Conservation (phyloP, 2,797 vertebrate genomes). For the Spinus olivaceus region DNA sequence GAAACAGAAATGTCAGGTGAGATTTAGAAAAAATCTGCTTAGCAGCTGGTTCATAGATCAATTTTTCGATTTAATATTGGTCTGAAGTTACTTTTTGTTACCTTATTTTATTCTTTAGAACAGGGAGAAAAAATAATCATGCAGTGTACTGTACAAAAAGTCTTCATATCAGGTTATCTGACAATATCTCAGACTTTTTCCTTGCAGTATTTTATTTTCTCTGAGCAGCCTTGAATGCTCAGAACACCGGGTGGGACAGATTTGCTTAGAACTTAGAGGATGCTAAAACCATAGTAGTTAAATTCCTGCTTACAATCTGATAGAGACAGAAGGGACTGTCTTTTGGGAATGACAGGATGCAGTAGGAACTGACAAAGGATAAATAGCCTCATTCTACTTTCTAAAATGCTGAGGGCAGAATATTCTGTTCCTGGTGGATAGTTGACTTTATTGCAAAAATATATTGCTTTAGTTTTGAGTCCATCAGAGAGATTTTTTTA, state of each 20-base stretch:
- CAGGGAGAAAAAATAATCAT: not conserved
- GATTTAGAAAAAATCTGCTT: not conserved
- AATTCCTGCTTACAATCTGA: not conserved
- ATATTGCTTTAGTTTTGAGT: not conserved
- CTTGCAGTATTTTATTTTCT: not conserved
- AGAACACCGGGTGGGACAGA: not conserved
- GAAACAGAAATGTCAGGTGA: not conserved
- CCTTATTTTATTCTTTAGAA: not conserved
- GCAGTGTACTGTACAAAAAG: not conserved
- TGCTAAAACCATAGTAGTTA: not conserved
- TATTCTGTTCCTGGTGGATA: not conserved
- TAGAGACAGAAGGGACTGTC: not conserved
- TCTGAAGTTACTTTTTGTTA: not conserved
- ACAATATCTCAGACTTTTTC: not conserved
- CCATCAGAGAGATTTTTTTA: not conserved
- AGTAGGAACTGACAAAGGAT: not conserved
- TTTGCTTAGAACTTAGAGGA: not conserved
- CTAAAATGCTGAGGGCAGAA: not conserved
- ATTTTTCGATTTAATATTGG: not conserved
- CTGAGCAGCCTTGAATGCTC: not conserved
- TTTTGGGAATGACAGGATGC: not conserved
- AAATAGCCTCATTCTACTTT: not conserved
- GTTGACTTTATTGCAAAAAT: not conserved
- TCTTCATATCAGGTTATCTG: not conserved
- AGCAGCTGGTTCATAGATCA: not conserved